Base-by-base conservation (phyloP, 2,888 invertebrate species). In the Hermaeophaga mercurialis region DNA sequence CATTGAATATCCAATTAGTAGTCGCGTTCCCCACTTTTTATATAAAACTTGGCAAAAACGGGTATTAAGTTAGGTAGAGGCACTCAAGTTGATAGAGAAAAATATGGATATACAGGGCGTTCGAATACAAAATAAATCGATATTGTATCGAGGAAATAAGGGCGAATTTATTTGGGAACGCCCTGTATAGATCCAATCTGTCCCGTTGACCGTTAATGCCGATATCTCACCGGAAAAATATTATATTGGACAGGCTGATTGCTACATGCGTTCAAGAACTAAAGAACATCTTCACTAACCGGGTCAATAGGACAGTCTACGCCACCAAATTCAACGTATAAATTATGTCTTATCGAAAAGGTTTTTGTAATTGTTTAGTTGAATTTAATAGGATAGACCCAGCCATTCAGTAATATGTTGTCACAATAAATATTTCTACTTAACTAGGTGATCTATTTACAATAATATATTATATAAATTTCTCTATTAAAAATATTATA, bases 51-150 rank as follows among this genome's bases (percentile, higher is more conserved):
- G 56, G 44, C 48, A 36, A 53, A 41, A 61, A 58, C 52, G 47
- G 46, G 22, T 53, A 46, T 54, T 50, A 54, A 14, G 46, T 61
- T 50, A 59, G 58, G 58, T 82, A 82, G 82, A 83, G 83, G 83
- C 83, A 83, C 83, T 83, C 83, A 81, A 82, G 81, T 71, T 82
- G 82, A 82, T 82, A 82, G 81, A 81, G 79, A 77, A 81, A 81
- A 38, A 11, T 33, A 38, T 22, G 53, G 48, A 9, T 43, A 36
- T 31, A 33, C 19, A 43, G 24, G 12, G 33, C n/a, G 43, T 43
- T 26, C 34, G n/a, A 50, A 41, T 12, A 47, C 22, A 19, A 31
- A 39, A 26, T n/a, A n/a, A n/a, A n/a, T n/a, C n/a, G n/a, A n/a
- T n/a, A n/a, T 7, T 28, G 9, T 3, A 28, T 5, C 5, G 9